phyloP scores from a whole-genome alignment of 92 coral and sea anemone species.

The Hydrozoanthus gracilis region DNA sequence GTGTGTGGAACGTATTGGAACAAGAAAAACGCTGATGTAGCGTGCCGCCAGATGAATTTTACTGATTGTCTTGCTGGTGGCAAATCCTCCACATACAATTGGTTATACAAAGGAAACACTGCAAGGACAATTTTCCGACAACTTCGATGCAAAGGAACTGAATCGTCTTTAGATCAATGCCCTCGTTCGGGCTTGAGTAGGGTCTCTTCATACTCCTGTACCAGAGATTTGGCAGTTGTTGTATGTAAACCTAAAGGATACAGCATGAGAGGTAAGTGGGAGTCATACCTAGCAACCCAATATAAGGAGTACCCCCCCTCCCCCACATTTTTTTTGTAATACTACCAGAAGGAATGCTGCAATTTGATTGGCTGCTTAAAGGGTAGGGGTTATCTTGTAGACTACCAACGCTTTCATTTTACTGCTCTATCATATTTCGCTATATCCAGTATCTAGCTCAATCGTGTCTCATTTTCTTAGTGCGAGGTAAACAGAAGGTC shows the following conservation, averaged over 20 bases:
- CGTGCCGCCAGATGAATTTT: conserved; percentile 21
- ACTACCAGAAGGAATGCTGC: too few relatives aligned
- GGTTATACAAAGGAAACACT: background rate
- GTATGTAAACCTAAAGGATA: conserved; percentile 2
- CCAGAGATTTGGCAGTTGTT: background rate
- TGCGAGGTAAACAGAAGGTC: too few relatives aligned
- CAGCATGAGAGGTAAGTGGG: background rate
- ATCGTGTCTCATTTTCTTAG: too few relatives aligned
- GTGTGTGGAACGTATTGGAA: background rate
- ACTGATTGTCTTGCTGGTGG: conserved; percentile 18
- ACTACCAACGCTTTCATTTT: too few relatives aligned
- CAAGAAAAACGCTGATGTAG: conserved; percentile 16
- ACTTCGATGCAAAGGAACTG: background rate
- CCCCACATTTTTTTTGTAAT: too few relatives aligned
- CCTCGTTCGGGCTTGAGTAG: background rate
- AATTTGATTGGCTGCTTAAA: too few relatives aligned
- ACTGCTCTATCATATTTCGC: too few relatives aligned
- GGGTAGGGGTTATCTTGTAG: too few relatives aligned
- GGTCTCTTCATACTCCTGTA: background rate
- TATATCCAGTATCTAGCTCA: too few relatives aligned
- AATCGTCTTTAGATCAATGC: too few relatives aligned
- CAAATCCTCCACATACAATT: background rate
- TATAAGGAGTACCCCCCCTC: too few relatives aligned
- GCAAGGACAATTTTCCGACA: background rate
- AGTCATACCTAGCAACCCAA: too few relatives aligned